Evolutionary conservation across 2,113 vertebrate species (phyloP).

Genomic region (Phaethornis superciliosus): DNA sequence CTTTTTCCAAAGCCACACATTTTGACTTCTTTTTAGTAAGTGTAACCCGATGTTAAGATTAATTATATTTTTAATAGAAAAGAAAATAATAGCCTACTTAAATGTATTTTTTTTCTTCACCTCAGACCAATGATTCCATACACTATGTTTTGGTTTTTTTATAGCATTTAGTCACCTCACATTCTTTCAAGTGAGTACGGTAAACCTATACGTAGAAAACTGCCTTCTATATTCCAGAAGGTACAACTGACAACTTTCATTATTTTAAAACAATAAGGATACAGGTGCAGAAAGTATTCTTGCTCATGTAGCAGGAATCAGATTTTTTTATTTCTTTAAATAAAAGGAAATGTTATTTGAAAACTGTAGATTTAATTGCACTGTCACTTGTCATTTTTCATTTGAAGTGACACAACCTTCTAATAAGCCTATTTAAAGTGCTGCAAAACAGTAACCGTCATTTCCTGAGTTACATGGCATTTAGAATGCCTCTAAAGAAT

Average conservation of each 20-base stretch:
- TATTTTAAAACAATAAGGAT: not conserved
- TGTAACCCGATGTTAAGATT: not conserved
- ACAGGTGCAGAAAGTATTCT: not conserved
- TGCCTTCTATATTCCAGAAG: not conserved
- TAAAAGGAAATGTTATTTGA: not conserved
- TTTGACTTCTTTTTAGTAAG: not conserved
- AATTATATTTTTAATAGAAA: not conserved
- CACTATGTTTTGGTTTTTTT: not conserved
- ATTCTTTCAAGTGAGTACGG: not conserved
- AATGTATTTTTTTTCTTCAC: not conserved
- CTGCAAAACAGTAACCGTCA: not conserved
- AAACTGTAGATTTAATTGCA: not conserved
- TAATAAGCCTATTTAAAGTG: not conserved
- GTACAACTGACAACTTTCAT: not conserved
- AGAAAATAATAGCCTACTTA: not conserved
- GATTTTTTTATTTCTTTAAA: not conserved
- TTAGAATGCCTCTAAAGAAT: not conserved
- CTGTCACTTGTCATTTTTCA: not conserved
- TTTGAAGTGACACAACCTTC: not conserved
- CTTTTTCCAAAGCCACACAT: not conserved
- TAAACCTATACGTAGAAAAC: not conserved
- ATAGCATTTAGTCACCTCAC: not conserved
- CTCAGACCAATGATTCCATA: not conserved
- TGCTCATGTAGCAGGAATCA: not conserved
- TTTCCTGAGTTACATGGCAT: not conserved